Conservation (phyloP, 2,888 invertebrate species). For the Callyntrura guangdongensis region DNA sequence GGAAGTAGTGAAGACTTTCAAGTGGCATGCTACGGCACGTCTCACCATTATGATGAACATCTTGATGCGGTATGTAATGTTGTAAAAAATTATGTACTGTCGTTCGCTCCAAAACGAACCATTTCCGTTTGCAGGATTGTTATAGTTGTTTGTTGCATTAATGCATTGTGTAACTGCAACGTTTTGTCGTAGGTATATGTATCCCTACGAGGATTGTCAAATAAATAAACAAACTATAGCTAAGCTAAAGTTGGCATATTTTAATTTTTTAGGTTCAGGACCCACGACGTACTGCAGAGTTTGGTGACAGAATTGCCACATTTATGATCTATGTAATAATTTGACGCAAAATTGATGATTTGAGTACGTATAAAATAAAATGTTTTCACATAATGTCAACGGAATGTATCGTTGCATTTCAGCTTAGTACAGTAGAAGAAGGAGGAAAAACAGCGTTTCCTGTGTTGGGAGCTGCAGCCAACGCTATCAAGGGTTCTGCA, state of each 20-base stretch:
- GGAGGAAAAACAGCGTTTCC: constrained; percentile 72
- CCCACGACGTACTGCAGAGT: constrained; percentile 40
- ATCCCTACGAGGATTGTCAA: no score
- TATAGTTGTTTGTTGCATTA: no score
- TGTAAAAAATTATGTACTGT: constrained; percentile 12
- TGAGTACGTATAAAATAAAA: no score
- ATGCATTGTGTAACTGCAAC: no score
- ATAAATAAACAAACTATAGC: no score
- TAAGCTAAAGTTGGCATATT: background rate
- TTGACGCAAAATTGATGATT: no score
- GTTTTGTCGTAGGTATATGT: no score
- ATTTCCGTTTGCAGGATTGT: no score
- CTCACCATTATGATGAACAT: constrained; percentile 79
- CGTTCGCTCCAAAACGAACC: no score
- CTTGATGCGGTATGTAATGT: constrained; percentile 73
- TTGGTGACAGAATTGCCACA: constrained; percentile 64
- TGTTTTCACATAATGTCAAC: no score
- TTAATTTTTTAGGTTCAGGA: constrained; percentile 59
- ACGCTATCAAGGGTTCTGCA: constrained; percentile 79
- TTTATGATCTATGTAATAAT: constrained; percentile 74
- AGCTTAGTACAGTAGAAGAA: constrained; percentile 70
- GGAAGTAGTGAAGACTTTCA: constrained; percentile 69
- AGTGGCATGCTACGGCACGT: constrained; percentile 76
- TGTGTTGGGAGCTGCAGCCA: constrained; percentile 61
- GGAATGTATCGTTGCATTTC: background rate